phyloP scores from a whole-genome alignment of 2,888 invertebrate species.

The Trileptium ribeirensis region DNA sequence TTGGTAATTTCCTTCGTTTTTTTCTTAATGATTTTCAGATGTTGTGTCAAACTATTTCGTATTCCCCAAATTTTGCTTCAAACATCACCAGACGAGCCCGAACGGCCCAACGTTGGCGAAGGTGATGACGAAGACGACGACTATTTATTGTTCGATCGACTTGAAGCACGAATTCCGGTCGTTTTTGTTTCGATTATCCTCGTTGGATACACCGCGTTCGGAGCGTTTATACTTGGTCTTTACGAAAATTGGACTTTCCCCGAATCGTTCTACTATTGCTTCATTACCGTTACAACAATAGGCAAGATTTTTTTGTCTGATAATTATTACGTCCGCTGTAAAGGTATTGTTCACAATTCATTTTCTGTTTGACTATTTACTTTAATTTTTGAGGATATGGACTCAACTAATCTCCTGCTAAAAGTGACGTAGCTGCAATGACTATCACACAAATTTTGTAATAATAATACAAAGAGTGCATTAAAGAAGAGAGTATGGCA shows the following conservation, averaged over 20 bases:
- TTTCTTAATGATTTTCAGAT: too few species aligned
- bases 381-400: too few species aligned
- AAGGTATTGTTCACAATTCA: too few species aligned
- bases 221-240: conserved; percentile 48
- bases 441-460: too few species aligned
- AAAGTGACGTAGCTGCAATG: too few species aligned
- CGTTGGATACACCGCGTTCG: conserved; percentile 50
- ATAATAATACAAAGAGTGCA: too few species aligned
- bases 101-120: not conserved
- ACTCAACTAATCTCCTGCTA: too few species aligned
- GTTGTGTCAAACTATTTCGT: not conserved
- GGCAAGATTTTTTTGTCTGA: too few species aligned
- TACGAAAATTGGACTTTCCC: conserved; percentile 51
- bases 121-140: not conserved
- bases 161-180: conserved; percentile 25
- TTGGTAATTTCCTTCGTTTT: too few species aligned
- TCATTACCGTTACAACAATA: conserved; percentile 51
- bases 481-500: too few species aligned
- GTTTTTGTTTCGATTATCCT: conserved; percentile 49
- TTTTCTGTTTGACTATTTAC: too few species aligned
- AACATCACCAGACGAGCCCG: not conserved
- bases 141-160: not conserved
- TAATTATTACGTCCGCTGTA: too few species aligned
- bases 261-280: conserved; percentile 51
- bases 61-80: not conserved